Conservation (phyloP, 2,888 invertebrate species). For the Bimastos eiseni region DNA sequence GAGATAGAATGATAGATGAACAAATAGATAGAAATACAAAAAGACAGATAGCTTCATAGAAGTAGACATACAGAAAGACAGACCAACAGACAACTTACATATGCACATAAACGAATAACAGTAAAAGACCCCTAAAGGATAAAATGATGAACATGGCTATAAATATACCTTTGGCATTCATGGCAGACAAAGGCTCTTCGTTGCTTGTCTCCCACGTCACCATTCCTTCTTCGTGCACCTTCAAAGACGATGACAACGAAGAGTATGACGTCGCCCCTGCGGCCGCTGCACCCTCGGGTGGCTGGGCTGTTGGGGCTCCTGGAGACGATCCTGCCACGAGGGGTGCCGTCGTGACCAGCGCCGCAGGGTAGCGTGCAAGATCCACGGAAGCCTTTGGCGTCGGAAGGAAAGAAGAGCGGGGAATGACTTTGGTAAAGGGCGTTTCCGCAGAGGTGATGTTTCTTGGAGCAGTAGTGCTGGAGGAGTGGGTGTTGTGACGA, state of each 20-base stretch:
- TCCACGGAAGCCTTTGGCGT: neutral
- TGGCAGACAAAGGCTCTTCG: neutral
- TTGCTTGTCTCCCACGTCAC: neutral
- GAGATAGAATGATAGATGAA: neutral
- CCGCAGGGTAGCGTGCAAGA: neutral
- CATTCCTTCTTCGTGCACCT: neutral
- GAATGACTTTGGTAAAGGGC: neutral
- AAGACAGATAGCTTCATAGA: neutral
- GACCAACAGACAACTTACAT: neutral
- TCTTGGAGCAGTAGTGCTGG: neutral
- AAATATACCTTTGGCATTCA: neutral
- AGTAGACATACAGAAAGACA: neutral
- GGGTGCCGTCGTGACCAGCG: neutral
- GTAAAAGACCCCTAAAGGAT: neutral
- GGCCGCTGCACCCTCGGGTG: slow-evolving; percentile 14
- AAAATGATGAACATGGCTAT: neutral
- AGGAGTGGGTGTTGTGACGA: neutral
- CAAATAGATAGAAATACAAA: neutral
- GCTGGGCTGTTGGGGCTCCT: neutral
- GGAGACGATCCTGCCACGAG: neutral
- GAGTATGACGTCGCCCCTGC: neutral
- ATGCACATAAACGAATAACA: neutral
- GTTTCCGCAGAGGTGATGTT: neutral
- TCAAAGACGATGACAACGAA: neutral
- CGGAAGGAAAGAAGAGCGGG: neutral